These are phyloP conservation scores for Peromyscus attwateri DNA, from an alignment of 2,797 vertebrate species.

Conservation along the genomic window DNA sequence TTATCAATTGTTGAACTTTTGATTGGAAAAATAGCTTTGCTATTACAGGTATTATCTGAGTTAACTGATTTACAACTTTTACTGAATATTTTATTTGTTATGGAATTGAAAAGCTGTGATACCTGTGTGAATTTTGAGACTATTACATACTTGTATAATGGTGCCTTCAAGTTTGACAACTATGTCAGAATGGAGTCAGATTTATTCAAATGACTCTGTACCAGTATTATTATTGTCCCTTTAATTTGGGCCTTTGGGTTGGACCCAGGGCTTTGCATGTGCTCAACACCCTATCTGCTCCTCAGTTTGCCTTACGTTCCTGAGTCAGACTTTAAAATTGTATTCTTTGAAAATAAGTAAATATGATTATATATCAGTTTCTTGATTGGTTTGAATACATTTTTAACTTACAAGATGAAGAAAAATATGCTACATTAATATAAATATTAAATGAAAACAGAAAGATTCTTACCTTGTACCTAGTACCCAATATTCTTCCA, in stretches of 20 bases:
- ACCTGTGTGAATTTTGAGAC: not conserved
- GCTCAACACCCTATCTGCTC: not conserved
- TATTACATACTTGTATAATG: not conserved
- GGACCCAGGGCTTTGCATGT: no score
- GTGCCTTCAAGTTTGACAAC: not conserved
- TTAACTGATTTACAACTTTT: slow-evolving; percentile 37
- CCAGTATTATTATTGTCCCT: not conserved
- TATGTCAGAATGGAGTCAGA: not conserved
- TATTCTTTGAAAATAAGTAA: not conserved
- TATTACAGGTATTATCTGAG: not conserved
- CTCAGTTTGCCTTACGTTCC: not conserved
- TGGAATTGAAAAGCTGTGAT: not conserved
- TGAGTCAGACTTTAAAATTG: not conserved
- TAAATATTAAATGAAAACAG: not conserved
- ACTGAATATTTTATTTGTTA: not conserved
- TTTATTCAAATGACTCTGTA: not conserved
- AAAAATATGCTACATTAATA: not conserved
- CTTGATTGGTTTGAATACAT: not conserved
- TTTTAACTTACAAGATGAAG: not conserved
- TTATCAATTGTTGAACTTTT: not conserved
- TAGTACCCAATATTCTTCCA: not conserved
- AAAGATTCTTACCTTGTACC: not conserved
- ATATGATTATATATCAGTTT: not conserved
- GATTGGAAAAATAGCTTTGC: slow-evolving; percentile 4
- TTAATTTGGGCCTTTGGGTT: not conserved